Conservation (phyloP, 2,888 invertebrate species). For the Carterocephalus palaemon region DNA sequence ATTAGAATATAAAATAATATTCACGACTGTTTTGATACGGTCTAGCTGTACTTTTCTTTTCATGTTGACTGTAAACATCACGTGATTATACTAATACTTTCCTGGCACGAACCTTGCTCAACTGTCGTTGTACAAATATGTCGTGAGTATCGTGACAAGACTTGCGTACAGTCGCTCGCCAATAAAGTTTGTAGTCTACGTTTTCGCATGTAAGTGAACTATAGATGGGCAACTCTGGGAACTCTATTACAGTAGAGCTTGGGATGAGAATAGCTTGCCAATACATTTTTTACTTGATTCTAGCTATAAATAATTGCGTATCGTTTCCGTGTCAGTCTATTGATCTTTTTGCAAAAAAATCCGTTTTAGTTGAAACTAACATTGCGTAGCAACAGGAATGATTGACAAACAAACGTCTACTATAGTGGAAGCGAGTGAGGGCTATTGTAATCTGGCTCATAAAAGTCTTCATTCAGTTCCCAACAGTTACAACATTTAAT, state of each 20-base stretch:
- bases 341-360: constrained; percentile 41
- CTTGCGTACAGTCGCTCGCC: constrained; percentile 35
- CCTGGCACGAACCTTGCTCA: constrained; percentile 46
- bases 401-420: constrained; percentile 30
- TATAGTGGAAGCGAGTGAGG: background rate
- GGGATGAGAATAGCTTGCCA: constrained; percentile 26
- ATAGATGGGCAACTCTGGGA: constrained; percentile 2
- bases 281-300: constrained; percentile 25
- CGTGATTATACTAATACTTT: constrained; percentile 56
- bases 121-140: constrained; percentile 30
- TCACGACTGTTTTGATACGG: no score
- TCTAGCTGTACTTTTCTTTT: constrained; percentile 4
- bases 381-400: constrained; percentile 37
- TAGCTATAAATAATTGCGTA: constrained; percentile 35
- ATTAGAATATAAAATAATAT: no score
- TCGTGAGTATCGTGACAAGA: constrained; percentile 39
- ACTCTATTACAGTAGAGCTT: constrained; percentile 14
- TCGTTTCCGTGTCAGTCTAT: constrained; percentile 39
- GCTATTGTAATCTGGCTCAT: background rate
- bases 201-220: constrained; percentile 24
- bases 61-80: constrained; percentile 43
- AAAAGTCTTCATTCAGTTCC: no score
- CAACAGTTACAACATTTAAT: no score
- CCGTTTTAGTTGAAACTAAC: constrained; percentile 19
- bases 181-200: constrained; percentile 32